Base-by-base conservation (phyloP, 2,113 vertebrate genomes). In the Hassar affinis region DNA sequence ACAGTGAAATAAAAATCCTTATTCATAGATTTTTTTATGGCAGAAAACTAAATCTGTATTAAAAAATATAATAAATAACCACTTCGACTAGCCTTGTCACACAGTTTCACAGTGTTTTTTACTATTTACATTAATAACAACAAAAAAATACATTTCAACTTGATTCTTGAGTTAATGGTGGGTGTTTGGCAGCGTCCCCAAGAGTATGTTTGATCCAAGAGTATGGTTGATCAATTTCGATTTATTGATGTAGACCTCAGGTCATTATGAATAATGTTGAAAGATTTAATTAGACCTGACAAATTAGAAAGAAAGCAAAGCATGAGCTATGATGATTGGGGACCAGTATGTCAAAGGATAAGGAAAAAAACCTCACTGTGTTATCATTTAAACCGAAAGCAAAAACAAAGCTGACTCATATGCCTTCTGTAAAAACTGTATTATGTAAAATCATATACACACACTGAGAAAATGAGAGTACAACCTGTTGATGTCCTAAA, bases 181-280 rank as follows among this genome's bases (percentile, higher is more conserved):
- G 42, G 17, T 49, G 69, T 78, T 83, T 83, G 22, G n/a, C 66
- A 45, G n/a, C 49, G 59, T 15, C 14, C 71, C 78, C 42, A 42
- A 51, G 42, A 84, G 78, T 78, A 30, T 52, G 22, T 27, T 56
- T 78, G 57, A 75, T 57, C 1, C 42, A 42, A 51, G 42, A 84
- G 78, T 78, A 30, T 52, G 22, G 38, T 56, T 78, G 57, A 75
- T 57, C 1, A 69, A 72, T 71, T 80, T 94, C 95, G 94, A 96
- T 94, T 94, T 95, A 97, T 96, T 54, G 94, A 95, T 94, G 93
- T 95, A 93, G 95, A 95, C 96, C 82, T 86, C 91, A 94, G 95
- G 95, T 95, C 94, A 95, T 87, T 91, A 91, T 90, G 87, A 92
- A 95, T 93, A 94, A 89, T 92, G 92, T 92, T 91, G 90, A 92